Conservation (phyloP, 2,797 vertebrate genomes). For the Galago senegalensis region DNA sequence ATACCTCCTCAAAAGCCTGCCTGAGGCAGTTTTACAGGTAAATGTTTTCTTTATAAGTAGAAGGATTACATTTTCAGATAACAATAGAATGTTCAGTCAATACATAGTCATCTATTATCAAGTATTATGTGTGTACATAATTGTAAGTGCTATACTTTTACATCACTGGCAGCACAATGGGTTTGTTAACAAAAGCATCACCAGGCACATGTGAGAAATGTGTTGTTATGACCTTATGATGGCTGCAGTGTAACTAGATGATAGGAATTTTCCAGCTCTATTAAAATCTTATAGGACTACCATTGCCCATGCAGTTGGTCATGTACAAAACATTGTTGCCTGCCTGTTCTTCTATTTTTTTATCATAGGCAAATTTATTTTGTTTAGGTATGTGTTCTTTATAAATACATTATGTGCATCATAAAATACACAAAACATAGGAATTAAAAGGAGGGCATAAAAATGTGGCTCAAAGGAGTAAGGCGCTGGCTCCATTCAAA, state of each 20-base stretch:
- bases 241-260: neutral
- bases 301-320: accelerated
- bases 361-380: slow-evolving; percentile 6
- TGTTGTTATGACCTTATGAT: neutral
- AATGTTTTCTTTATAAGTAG: neutral
- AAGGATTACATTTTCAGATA: neutral
- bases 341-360: neutral
- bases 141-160: neutral
- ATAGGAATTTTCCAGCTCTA: neutral
- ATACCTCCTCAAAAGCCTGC: neutral
- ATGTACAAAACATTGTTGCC: neutral
- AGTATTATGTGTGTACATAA: neutral
- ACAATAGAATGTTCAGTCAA: neutral
- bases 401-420: neutral
- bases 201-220: neutral
- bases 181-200: neutral
- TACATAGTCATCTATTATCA: neutral
- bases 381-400: neutral
- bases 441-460: neutral
- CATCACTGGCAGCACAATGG: neutral
- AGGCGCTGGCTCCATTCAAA: no score
- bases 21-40: neutral
- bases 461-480: neutral
- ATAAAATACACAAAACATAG: neutral
- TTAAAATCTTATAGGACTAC: neutral